Base-by-base conservation (phyloP, 2,113 vertebrate species). In the Natator depressus region DNA sequence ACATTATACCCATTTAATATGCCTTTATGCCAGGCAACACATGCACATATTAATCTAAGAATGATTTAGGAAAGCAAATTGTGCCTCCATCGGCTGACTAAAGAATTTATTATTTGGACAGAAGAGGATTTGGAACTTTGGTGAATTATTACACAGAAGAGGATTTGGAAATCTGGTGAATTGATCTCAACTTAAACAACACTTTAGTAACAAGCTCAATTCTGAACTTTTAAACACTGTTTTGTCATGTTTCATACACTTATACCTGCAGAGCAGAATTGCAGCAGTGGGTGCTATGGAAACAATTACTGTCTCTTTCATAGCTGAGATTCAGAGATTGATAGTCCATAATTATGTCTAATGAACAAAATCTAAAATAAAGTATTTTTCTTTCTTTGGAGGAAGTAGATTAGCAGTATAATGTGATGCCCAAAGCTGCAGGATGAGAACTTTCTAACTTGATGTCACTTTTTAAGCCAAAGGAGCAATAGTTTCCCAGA, bases 301-400 rank as follows among this genome's bases (percentile, higher is more conserved):
- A 95, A 47, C 25, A 57, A 76, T 95, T 96, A 84, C 85, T 95
- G 47, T 84, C 92, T 95, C 82, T 75, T 89, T 55, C 93, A 24
- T 10, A 87, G 82, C 84, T 92, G 82, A 81, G 57, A 84, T 89
- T 93, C 53, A 53, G 84, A 46, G 51, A 47, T 29, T 89, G 57
- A 69, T 85, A 59, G 87, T 83, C 89, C 69, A 29, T 94, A 89
- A 76, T 95, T 88, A 80, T 42, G 53, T 89, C 88, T 94, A 96
- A 91, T 72, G 79, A 96, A 31, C 20, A 95, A 91, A 86, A 88
- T 90, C 55, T 80, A 25, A 91, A 96, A 82, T 24, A 85, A 69
- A 89, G 13, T 14, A 62, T 79, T 94, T 94, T 89, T 53, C 31
- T 86, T 49, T 72, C 65, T 92, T 54, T 54, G n/a, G 49, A 94